Percentiles rank a stretch among this genome's conserved stretches.
Evolutionary conservation across 1,140 invertebrate genomes (phyloP).

Genomic region (Macrobrachium rosenbergii): DNA sequence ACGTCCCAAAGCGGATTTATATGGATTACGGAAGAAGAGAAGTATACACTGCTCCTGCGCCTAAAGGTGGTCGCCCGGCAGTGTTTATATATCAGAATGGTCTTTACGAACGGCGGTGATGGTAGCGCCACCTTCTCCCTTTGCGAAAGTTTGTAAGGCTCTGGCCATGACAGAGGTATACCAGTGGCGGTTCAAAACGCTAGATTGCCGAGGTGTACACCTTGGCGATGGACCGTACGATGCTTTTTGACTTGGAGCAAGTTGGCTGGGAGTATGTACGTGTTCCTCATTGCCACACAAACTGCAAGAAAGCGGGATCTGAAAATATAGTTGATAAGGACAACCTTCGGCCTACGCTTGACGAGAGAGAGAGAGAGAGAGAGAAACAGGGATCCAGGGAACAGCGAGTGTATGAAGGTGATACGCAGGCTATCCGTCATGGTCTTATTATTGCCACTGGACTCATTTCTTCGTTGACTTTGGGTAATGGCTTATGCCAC

Average conservation of each 20-base stretch:
- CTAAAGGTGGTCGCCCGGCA: neutral
- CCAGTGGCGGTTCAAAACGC: too few species aligned
- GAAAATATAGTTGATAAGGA: constrained; percentile 2
- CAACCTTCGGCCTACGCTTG: neutral
- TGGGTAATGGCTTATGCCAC: neutral
- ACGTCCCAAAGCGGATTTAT: constrained; percentile 25
- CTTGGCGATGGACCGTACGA: neutral
- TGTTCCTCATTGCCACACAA: neutral
- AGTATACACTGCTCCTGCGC: neutral
- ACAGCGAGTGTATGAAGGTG: neutral
- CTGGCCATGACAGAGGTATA: too few species aligned
- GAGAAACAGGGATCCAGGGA: neutral
- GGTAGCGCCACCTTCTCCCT: neutral
- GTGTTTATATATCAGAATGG: neutral
- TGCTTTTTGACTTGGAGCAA: neutral
- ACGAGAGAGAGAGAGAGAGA: neutral
- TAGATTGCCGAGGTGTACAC: too few species aligned
- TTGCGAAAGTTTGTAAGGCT: too few species aligned
- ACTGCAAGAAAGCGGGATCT: constrained; percentile 3
- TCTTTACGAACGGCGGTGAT: neutral
- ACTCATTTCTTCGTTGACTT: neutral
- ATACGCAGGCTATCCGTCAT: neutral
- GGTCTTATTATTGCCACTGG: neutral
- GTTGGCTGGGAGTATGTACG: neutral
- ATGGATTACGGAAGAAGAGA: constrained; percentile 13